Conservation (phyloP, 1,140 invertebrate genomes). For the Oreohelix idahoensis region DNA sequence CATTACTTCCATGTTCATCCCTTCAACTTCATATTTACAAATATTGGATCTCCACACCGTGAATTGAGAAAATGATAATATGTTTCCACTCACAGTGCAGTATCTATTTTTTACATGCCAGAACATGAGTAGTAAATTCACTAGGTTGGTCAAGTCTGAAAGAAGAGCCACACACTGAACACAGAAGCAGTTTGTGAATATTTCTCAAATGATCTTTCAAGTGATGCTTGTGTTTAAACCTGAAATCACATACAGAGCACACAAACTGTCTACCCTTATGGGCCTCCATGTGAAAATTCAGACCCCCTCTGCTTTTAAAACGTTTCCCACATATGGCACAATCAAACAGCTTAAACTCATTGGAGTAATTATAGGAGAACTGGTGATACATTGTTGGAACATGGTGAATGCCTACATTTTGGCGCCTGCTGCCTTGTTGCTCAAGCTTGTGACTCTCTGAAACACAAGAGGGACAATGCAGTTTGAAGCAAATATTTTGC, state of each 20-base stretch:
- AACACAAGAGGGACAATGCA: conserved; percentile 7
- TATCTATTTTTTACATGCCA: neutral
- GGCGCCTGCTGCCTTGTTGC: neutral
- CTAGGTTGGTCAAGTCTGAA: neutral
- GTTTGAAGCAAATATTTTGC: neutral
- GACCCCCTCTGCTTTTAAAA: conserved; percentile 16
- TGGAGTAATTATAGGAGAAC: neutral
- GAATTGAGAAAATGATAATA: no score
- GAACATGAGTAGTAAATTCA: neutral
- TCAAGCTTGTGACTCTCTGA: neutral
- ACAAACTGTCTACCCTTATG: conserved; percentile 24
- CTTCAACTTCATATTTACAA: no score
- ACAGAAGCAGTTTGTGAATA: conserved; percentile 13
- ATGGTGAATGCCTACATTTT: neutral
- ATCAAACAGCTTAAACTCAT: neutral
- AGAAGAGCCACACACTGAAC: neutral
- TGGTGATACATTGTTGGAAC: neutral
- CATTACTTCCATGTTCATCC: no score
- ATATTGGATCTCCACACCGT: no score
- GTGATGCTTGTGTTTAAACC: conserved; percentile 13
- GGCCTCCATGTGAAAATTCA: conserved; percentile 16
- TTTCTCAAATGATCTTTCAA: conserved; percentile 30
- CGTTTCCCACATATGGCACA: conserved; percentile 31
- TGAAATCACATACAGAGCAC: conserved; percentile 26
- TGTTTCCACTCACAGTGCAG: no score